Evolutionary conservation across 1,140 invertebrate species (phyloP).

Genomic region (Drosophila hydei): DNA sequence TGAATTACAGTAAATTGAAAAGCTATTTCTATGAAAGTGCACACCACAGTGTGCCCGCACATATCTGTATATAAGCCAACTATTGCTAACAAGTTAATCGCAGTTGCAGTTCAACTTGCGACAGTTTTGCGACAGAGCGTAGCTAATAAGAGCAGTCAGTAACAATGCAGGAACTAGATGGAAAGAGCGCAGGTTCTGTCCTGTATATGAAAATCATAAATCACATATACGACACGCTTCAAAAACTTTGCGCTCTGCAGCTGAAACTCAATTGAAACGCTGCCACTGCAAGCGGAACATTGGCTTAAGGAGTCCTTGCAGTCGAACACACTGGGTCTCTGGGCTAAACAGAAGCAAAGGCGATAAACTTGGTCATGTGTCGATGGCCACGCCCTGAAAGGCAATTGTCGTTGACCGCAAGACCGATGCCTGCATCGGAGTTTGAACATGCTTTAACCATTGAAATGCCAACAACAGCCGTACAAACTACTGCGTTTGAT

Average conservation of each 20-base stretch:
- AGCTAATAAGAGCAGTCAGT: conserved; percentile 62
- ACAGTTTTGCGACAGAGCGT: conserved; percentile 56
- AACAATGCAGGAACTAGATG: conserved; percentile 12
- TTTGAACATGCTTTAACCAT: conserved; percentile 39
- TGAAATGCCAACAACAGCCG: conserved; percentile 28
- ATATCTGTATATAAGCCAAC: conserved; percentile 28
- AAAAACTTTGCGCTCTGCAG: conserved; percentile 41
- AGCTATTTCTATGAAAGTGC: not conserved
- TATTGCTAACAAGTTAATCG: conserved; percentile 67
- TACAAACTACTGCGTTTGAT: conserved; percentile 35
- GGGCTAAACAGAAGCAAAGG: conserved; percentile 28
- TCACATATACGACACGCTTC: conserved; percentile 45
- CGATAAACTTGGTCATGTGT: conserved; percentile 64
- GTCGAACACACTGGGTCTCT: conserved; percentile 29
- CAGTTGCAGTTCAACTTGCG: conserved; percentile 64
- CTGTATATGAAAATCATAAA: conserved; percentile 65
- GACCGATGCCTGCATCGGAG: not conserved
- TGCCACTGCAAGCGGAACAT: conserved; percentile 1
- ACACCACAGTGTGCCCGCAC: not conserved
- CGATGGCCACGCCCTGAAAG: conserved; percentile 43
- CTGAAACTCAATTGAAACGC: conserved; percentile 3
- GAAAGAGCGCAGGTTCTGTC: conserved; percentile 15
- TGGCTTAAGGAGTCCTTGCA: not conserved
- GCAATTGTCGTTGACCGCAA: conserved; percentile 49
- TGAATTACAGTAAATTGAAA: too few species aligned